Conservation (phyloP, 2,113 vertebrate genomes). For the Dunckerocampus dactyliophorus region DNA sequence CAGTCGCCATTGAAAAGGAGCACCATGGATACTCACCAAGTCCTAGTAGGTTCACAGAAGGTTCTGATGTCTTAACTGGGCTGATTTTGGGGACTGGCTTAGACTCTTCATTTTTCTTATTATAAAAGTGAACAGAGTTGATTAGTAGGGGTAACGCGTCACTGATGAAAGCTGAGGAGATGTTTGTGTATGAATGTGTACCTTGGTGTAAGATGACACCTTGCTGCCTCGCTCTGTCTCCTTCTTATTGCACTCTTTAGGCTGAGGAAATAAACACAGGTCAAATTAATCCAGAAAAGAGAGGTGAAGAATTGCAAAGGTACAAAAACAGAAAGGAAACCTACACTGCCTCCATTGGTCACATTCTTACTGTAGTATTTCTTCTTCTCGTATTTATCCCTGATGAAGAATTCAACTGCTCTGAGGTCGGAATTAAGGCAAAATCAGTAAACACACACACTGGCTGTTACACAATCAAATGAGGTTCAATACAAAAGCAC, state of each 20-base stretch:
- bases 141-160: neutral
- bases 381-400: slow-evolving; percentile 98
- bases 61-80: slow-evolving; percentile 81
- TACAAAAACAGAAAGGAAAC: slow-evolving; percentile 52
- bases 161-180: neutral
- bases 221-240: slow-evolving; percentile 79
- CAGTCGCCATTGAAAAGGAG: neutral
- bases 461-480: neutral
- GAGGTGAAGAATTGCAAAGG: neutral
- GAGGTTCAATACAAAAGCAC: neutral
- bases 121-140: neutral
- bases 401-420: slow-evolving; percentile 97
- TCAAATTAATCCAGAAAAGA: neutral
- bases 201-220: slow-evolving; percentile 59
- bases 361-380: slow-evolving; percentile 93
- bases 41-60: slow-evolving; percentile 87
- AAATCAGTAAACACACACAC: neutral
- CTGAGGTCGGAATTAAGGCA: slow-evolving; percentile 65
- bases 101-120: slow-evolving; percentile 82
- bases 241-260: slow-evolving; percentile 79
- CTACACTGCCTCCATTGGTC: slow-evolving; percentile 81
- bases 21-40: slow-evolving; percentile 77
- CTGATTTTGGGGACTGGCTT: slow-evolving; percentile 81
- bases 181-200: neutral
- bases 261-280: slow-evolving; percentile 30